Conservation (phyloP, 2,113 vertebrate species). For the Pogonocichla stellata region DNA sequence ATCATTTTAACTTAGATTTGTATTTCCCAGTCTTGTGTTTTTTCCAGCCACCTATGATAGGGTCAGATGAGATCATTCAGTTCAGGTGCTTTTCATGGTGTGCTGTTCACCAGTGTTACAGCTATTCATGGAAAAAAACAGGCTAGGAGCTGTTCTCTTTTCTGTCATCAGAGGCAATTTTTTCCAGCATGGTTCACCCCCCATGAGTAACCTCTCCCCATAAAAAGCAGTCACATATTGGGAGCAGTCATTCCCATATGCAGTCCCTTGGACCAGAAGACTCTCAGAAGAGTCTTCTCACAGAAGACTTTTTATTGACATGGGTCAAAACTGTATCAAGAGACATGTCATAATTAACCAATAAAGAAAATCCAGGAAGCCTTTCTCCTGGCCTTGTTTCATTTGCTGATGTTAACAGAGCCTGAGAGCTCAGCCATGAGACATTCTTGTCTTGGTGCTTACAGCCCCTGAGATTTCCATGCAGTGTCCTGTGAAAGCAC, state of each 20-base stretch:
- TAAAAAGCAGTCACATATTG: not conserved
- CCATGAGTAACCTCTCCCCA: not conserved
- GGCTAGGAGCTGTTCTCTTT: not conserved
- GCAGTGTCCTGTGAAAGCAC: not conserved
- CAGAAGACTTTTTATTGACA: not conserved
- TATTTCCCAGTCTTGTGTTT: not conserved
- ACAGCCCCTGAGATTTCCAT: not conserved
- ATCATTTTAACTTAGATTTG: not conserved
- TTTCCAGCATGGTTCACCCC: not conserved
- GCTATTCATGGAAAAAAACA: not conserved
- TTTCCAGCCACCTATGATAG: not conserved
- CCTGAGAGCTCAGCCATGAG: not conserved
- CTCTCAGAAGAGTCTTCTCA: not conserved
- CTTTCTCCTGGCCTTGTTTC: not conserved
- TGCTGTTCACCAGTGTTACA: not conserved
- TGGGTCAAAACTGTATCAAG: not conserved
- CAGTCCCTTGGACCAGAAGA: not conserved
- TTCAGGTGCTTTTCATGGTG: not conserved
- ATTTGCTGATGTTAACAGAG: not conserved
- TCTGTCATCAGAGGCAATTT: not conserved
- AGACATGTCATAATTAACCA: not conserved
- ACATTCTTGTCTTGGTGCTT: not conserved
- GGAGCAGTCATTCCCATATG: not conserved
- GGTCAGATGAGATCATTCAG: not conserved
- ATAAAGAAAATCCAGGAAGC: not conserved